Conservation (phyloP, 2,888 invertebrate species). For the Drosophila macrospina region DNA sequence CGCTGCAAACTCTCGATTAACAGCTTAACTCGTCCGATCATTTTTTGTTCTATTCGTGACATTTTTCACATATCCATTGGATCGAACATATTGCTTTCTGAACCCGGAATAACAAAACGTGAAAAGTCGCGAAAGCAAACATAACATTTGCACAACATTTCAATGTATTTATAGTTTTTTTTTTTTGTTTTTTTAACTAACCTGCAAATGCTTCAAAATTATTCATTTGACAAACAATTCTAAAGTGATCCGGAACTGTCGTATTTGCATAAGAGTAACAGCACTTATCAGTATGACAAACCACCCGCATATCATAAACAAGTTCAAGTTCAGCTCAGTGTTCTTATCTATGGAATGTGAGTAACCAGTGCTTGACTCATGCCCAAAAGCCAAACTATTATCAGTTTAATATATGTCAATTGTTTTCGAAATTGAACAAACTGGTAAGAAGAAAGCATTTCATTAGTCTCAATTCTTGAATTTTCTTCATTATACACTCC, state of each 20-base stretch:
- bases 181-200: no score
- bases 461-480: no score
- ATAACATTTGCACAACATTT: no score
- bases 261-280: neutral
- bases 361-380: neutral
- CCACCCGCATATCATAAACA: constrained; percentile 15
- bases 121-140: neutral
- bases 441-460: no score
- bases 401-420: neutral
- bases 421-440: neutral
- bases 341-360: constrained; percentile 25
- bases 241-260: constrained; percentile 6
- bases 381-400: neutral
- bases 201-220: neutral
- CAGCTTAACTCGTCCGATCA: neutral
- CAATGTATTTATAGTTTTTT: no score
- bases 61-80: neutral
- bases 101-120: neutral
- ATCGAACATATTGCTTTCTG: neutral
- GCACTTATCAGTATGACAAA: constrained; percentile 21
- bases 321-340: constrained; percentile 54
- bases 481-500: no score
- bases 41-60: constrained; percentile 15
- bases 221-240: neutral
- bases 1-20: neutral